Conservation (phyloP, 2,797 vertebrate genomes). For the Spinus olivaceus region DNA sequence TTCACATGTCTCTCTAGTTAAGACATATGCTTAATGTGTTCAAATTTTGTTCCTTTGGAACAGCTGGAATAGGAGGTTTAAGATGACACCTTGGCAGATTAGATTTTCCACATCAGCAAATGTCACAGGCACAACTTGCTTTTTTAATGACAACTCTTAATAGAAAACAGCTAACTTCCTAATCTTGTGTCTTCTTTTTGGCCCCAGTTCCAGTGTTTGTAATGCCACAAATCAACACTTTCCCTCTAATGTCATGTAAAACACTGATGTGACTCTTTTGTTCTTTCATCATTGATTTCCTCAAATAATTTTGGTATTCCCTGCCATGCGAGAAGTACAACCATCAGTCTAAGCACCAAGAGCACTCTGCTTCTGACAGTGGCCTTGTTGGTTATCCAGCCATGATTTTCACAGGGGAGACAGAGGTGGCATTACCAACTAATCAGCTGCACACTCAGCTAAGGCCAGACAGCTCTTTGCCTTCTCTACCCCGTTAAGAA, state of each 20-base stretch:
- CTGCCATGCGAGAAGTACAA: background rate
- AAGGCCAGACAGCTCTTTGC: background rate
- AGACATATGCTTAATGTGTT: background rate
- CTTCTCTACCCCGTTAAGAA: background rate
- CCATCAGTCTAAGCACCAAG: background rate
- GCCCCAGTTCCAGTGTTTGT: background rate
- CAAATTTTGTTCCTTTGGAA: background rate
- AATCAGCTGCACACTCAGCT: background rate
- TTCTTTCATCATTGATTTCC: background rate
- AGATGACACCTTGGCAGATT: background rate
- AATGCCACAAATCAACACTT: background rate
- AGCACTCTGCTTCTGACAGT: background rate
- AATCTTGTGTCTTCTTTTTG: background rate
- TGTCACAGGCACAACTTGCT: background rate
- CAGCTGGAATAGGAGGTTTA: background rate
- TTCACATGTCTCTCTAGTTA: background rate
- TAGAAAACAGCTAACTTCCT: background rate
- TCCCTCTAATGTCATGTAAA: background rate
- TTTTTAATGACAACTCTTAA: background rate
- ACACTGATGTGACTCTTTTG: background rate
- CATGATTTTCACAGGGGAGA: background rate
- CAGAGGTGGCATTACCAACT: accelerated
- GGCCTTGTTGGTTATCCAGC: background rate
- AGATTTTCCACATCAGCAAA: background rate
- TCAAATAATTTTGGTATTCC: background rate